These are phyloP conservation scores for Sepiola atlantica DNA, from an alignment of 2,888 invertebrate genomes.

Conservation along the genomic window DNA sequence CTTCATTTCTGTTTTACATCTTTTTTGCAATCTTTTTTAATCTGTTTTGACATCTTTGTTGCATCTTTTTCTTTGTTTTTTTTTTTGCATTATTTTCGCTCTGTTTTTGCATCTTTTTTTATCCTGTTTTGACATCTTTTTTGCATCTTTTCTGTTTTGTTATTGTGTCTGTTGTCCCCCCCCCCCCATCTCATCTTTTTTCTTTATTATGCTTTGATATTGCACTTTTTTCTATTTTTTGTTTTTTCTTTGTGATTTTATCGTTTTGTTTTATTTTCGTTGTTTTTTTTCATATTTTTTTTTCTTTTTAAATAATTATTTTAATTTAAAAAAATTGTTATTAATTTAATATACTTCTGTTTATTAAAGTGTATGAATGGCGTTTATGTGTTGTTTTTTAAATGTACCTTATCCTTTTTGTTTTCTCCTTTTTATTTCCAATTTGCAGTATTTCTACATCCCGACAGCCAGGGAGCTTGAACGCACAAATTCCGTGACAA, in stretches of 20 bases:
- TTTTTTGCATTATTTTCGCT: too few relatives aligned
- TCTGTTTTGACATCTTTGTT: neutral
- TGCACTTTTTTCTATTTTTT: too few relatives aligned
- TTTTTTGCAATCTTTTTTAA: neutral
- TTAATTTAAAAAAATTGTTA: too few relatives aligned
- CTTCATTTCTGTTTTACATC: neutral
- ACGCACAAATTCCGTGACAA: conserved; percentile 66
- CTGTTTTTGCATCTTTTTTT: too few relatives aligned
- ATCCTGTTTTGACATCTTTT: too few relatives aligned
- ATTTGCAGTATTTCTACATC: conserved; percentile 75
- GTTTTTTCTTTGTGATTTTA: too few relatives aligned
- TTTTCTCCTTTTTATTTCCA: neutral
- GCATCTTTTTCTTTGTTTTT: neutral
- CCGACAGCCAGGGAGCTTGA: conserved; percentile 69
- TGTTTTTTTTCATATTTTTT: neutral
- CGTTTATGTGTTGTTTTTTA: neutral
- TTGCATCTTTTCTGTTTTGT: too few relatives aligned
- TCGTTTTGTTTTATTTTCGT: neutral
- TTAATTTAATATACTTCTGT: neutral
- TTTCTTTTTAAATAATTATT: neutral
- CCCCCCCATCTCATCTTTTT: too few relatives aligned
- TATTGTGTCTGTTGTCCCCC: too few relatives aligned
- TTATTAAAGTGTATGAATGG: neutral
- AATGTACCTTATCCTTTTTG: too few relatives aligned
- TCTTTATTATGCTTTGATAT: too few relatives aligned